Base-by-base conservation (phyloP, 2,797 vertebrate species). In the Tinamus major region DNA sequence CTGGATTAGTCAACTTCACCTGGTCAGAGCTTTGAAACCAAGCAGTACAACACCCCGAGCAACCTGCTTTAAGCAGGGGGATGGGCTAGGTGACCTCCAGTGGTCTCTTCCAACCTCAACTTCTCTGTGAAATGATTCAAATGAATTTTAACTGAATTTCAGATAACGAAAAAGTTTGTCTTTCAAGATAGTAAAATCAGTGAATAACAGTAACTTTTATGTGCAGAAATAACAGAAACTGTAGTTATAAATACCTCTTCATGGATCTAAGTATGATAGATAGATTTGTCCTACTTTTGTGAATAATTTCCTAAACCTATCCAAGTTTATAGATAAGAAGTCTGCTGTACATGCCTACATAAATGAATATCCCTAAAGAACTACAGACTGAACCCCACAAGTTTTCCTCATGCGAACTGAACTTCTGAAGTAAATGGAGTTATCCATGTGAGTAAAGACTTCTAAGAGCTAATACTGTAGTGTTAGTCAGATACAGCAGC, bases 241-340 rank as follows among this genome's bases (percentile, higher is more conserved):
- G 17, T 72, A 20, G 26, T 91, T 68, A 53, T 2, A 69, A 90
- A 65, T 21, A 46, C 31, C 16, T 93, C 42, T 91, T 69, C 1
- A 1, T 55, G 37, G 46, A 37, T 63, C 24, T 74, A 51, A 85
- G 44, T 56, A 18, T 61, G 46, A 16, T 90, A 37, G 61, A 70
- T 51, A 94, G 51, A 24, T 75, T 70, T 89, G 27, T 81, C n/a
- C 71, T 68, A 19, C 35, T 1, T 83, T 85, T 78, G 37, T 92
- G 69, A 92, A 69, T 82, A 85, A 83, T 86, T 16, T 94, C 67
- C 58, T 93, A 69, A 92, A 85, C 48, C 27, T 85, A 61, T 64
- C 72, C 16, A 0, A 75, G 79, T 87, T 85, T 83, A 49, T 87
- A 89, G 62, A 80, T 74, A 62, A 92, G 76, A 96, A 91, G 35